Evolutionary conservation across 2,113 vertebrate species (phyloP).

Genomic region (Centrocercus urophasianus): DNA sequence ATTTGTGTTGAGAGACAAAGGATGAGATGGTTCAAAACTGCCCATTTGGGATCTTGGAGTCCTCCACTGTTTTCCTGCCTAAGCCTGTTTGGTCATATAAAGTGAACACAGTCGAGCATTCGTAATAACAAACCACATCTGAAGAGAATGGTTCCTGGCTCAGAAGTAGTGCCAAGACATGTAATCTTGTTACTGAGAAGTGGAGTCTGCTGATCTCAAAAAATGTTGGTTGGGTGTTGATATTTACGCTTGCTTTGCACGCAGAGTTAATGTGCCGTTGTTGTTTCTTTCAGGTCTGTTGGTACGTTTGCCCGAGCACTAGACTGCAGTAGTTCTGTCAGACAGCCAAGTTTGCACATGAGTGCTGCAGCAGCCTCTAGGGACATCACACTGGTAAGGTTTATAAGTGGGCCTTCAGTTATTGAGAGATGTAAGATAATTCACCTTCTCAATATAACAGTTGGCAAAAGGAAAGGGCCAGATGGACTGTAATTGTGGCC

Average conservation of each 20-base stretch:
- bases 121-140: background rate
- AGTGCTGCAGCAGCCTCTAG: constrained; percentile 86
- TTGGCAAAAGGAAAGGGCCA: constrained; percentile 18
- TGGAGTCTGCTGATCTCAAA: background rate
- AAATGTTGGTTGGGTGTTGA: background rate
- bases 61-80: background rate
- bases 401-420: background rate
- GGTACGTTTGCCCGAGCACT: constrained; percentile 85
- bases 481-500: constrained; percentile 44
- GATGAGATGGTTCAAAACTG: background rate
- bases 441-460: background rate
- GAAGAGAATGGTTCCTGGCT: background rate
- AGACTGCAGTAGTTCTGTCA: constrained; percentile 86
- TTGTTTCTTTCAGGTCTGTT: constrained; percentile 77
- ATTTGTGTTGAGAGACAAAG: background rate
- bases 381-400: constrained; percentile 85
- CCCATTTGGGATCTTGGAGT: background rate
- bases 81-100: background rate
- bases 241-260: background rate
- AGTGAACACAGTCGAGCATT: background rate
- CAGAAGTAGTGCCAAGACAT: background rate
- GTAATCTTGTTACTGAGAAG: background rate
- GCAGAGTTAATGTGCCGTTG: background rate
- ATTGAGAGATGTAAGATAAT: background rate
- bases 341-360: constrained; percentile 87